These are phyloP conservation scores for Oophaga sylvatica DNA, from an alignment of 2,797 vertebrate species.

Conservation along the genomic window DNA sequence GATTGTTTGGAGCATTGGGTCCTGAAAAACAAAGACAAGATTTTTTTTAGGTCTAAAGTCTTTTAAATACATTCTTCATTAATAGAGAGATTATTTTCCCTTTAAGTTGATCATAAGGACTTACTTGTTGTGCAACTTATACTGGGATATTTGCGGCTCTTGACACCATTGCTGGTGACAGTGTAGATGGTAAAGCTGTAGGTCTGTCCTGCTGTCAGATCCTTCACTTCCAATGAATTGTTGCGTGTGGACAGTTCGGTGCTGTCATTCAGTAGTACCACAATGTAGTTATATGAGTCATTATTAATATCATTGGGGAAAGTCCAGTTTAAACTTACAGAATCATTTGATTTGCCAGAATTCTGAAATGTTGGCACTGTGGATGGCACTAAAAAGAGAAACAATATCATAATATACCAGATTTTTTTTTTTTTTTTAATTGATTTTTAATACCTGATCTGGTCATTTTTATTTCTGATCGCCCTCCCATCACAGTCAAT, in stretches of 20 bases:
- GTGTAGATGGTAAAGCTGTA: constrained; percentile 36
- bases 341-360: no score
- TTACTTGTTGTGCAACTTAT: neutral
- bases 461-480: neutral
- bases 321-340: neutral
- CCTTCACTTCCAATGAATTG: no score
- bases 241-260: no score
- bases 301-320: constrained; percentile 26
- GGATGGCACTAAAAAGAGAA: neutral
- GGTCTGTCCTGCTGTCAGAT: constrained; percentile 22
- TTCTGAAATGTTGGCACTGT: neutral
- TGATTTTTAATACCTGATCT: no score
- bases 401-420: neutral
- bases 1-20: constrained; percentile 41
- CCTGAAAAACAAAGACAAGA: constrained; percentile 32
- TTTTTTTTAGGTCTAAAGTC: neutral
- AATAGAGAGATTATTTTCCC: no score
- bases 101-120: neutral
- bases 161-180: neutral
- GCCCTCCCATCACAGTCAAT: no score
- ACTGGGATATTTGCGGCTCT: neutral
- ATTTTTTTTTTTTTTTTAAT: no score
- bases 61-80: neutral
- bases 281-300: neutral
- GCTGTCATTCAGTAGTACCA: neutral